Percentiles rank a stretch among this genome's conserved stretches.
phyloP scores from a whole-genome alignment of 2,113 vertebrate species.

The Callocephalon fimbriatum region DNA sequence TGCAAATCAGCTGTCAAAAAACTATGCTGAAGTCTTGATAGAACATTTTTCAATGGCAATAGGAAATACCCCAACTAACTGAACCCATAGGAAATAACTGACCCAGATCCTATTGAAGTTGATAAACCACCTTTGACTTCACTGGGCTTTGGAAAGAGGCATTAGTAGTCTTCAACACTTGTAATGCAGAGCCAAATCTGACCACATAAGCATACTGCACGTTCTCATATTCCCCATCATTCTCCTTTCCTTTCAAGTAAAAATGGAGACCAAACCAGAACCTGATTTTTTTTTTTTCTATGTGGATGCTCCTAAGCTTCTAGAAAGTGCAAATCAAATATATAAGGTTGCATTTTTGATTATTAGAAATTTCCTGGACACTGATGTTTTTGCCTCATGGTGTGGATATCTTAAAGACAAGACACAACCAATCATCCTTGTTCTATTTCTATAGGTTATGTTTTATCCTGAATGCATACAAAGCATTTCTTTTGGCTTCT shows the following conservation, averaged over 20 bases:
- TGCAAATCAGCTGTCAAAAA: neutral
- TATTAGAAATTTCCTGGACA: neutral
- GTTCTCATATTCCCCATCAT: neutral
- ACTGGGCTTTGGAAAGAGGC: neutral
- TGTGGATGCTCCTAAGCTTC: neutral
- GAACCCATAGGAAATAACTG: neutral
- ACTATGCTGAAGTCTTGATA: neutral
- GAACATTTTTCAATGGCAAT: neutral
- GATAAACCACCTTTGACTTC: neutral
- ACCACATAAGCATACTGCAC: neutral
- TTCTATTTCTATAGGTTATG: neutral
- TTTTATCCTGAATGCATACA: neutral
- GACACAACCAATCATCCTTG: neutral
- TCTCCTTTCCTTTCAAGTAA: neutral
- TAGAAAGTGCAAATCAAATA: neutral
- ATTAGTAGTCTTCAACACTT: neutral
- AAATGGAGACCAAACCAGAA: neutral
- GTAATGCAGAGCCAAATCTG: neutral
- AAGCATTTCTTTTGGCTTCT: conserved; percentile 20
- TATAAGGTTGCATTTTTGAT: neutral
- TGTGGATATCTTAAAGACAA: neutral
- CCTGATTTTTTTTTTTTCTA: neutral
- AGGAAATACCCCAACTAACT: neutral
- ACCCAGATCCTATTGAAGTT: neutral
- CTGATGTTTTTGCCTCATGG: neutral